Conservation (phyloP, 2,888 invertebrate species). For the Luperina testacea region DNA sequence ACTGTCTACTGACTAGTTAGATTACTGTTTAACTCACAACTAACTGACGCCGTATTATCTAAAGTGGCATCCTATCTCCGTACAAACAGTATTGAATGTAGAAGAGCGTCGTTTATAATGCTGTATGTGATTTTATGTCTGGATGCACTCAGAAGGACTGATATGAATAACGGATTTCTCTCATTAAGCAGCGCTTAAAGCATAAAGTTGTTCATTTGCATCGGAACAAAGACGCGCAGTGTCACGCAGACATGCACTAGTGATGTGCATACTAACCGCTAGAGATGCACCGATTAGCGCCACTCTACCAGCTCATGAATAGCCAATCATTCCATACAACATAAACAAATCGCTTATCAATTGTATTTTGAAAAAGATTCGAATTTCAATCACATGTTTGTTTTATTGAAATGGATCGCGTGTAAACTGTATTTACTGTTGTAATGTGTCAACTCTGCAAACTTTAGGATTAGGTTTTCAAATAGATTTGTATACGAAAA, state of each 20-base stretch:
- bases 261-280: constrained; percentile 26
- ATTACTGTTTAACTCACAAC: neutral
- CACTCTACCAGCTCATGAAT: constrained; percentile 31
- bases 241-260: constrained; percentile 17
- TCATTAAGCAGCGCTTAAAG: constrained; percentile 48
- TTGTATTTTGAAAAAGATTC: constrained; percentile 25
- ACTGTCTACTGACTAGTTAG: neutral
- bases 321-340: constrained; percentile 26
- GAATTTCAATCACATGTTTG: constrained; percentile 1
- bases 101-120: constrained; percentile 40
- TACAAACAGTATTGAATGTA: constrained; percentile 3
- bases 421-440: neutral
- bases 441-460: neutral
- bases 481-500: neutral
- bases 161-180: constrained; percentile 56
- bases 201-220: constrained; percentile 38
- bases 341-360: constrained; percentile 31
- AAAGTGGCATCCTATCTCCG: constrained; percentile 30
- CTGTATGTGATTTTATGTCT: constrained; percentile 43
- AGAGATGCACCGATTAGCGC: constrained; percentile 38
- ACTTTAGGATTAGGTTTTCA: neutral
- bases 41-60: constrained; percentile 32
- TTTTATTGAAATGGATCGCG: constrained; percentile 1
- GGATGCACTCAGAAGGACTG: constrained; percentile 44
- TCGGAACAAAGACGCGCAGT: constrained; percentile 39